Evolutionary conservation across 2,797 vertebrate species (phyloP), one percentile per base, ranked within the genome.

Genomic region (Ctenochaetus hawaiiensis): DNA sequence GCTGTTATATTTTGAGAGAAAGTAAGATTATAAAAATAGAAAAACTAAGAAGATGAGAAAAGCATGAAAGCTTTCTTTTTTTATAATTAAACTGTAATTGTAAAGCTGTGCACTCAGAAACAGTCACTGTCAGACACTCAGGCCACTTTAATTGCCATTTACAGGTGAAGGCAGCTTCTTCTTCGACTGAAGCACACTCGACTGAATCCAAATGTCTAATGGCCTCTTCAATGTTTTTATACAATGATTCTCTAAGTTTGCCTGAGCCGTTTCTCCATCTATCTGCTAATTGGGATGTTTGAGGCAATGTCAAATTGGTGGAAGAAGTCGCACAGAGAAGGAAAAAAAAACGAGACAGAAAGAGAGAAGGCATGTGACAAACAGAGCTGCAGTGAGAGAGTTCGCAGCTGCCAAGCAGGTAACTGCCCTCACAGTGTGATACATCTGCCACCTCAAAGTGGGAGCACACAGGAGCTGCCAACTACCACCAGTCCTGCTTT

Each of bases 231-330:
- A 7, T 58, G 58, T 80, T 85, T 81, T 73, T 70, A 54, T 75
- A 26, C 43, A 63, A 58, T 48, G 52, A 59, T 34, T 79, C 81
- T 86, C 82, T 66, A 84, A 65, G 52, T 85, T 61, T 77, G 63
- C 67, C 60, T 1, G 13, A 76, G 73, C 72, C 39, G 57, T 84
- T 81, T 77, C 75, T 59, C 64, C 78, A 75, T 77, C 16, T 61
- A 54, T 68, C 76, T 65, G 67, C 81, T 92, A 89, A 91, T 85
- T 89, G 63, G 77, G 78, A 75, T 71, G 68, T 90, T 84, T 79
- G 72, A 74, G 79, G 48, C 17, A 0, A 69, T 63, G 80, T 77
- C 23, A 78, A 83, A 75, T 79, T 80, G 67, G 59, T 77, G 44
- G 48, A n/a, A 71, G 63, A 74, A 80, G 51, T 77, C 26, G 0